phyloP scores from a whole-genome alignment of 2,888 invertebrate genomes.

The Silvanus unidentatus region DNA sequence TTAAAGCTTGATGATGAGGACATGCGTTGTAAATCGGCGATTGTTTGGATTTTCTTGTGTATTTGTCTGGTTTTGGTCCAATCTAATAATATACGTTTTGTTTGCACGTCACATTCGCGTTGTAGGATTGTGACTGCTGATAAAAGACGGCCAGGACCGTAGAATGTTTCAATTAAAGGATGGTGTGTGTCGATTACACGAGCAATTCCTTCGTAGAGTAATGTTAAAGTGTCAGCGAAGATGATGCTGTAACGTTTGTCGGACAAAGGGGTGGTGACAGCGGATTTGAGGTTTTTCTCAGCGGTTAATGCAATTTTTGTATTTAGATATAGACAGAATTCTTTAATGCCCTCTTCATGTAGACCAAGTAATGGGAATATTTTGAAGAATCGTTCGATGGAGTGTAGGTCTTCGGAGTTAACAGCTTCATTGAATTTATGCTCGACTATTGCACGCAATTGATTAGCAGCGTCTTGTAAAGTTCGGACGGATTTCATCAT shows the following conservation, averaged over 20 bases:
- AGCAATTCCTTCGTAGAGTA: slow-evolving; percentile 81
- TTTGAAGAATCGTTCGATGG: slow-evolving; percentile 92
- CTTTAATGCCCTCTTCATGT: slow-evolving; percentile 81
- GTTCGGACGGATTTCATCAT: slow-evolving; percentile 65
- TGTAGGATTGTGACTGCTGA: slow-evolving; percentile 68
- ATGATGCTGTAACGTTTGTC: slow-evolving; percentile 72
- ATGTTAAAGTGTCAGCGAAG: slow-evolving; percentile 79
- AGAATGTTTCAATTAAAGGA: slow-evolving; percentile 83
- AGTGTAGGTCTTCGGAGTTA: slow-evolving; percentile 76
- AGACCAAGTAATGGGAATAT: slow-evolving; percentile 92
- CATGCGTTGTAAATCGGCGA: slow-evolving; percentile 54
- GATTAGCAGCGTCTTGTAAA: slow-evolving; percentile 69
- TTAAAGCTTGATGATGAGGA: slow-evolving; percentile 39
- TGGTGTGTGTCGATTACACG: slow-evolving; percentile 80
- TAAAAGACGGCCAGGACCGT: slow-evolving; percentile 72
- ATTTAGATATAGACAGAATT: slow-evolving; percentile 82
- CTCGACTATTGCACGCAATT: slow-evolving; percentile 64
- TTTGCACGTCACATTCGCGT: slow-evolving; percentile 68
- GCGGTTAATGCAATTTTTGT: slow-evolving; percentile 66
- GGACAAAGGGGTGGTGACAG: slow-evolving; percentile 57
- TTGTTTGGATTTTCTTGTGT: slow-evolving; percentile 55
- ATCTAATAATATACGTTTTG: slow-evolving; percentile 59
- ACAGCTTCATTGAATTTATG: slow-evolving; percentile 89
- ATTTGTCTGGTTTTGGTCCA: slow-evolving; percentile 67
- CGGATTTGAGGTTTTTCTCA: slow-evolving; percentile 64